Evolutionary conservation across 2,113 vertebrate genomes (phyloP).

Genomic region (Talpa occidentalis): DNA sequence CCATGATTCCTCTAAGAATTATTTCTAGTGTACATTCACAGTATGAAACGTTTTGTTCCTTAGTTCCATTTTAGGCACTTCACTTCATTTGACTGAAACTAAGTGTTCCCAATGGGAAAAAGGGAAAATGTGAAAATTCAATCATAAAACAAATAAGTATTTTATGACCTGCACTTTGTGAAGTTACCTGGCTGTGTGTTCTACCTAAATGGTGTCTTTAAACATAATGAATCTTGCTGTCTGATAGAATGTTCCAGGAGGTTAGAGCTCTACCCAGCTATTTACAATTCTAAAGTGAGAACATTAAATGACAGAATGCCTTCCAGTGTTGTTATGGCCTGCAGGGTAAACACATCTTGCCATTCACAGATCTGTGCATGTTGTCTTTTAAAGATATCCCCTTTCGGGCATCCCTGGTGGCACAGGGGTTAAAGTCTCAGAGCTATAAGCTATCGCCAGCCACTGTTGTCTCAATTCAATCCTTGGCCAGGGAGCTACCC

Average conservation of each 20-base stretch:
- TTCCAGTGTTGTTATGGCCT: slow-evolving; percentile 38
- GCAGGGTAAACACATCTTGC: slow-evolving; percentile 63
- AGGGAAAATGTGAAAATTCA: slow-evolving; percentile 45
- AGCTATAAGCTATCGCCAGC: too few species aligned
- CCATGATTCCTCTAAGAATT: slow-evolving; percentile 43
- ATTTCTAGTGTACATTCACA: slow-evolving; percentile 50
- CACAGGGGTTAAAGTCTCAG: too few species aligned
- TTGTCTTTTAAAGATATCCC: slow-evolving; percentile 42
- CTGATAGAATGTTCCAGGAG: slow-evolving; percentile 33
- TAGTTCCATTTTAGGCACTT: slow-evolving; percentile 49
- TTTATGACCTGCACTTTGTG: slow-evolving; percentile 58
- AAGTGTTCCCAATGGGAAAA: slow-evolving; percentile 38
- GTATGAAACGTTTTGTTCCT: slow-evolving; percentile 54
- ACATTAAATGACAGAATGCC: slow-evolving; percentile 58
- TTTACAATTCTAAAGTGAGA: slow-evolving; percentile 59
- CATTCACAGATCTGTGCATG: slow-evolving; percentile 42
- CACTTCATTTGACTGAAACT: slow-evolving; percentile 62
- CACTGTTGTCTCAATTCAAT: too few species aligned
- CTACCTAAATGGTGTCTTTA: slow-evolving; percentile 30
- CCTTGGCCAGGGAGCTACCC: too few species aligned
- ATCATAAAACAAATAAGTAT: slow-evolving; percentile 32
- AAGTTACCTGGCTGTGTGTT: slow-evolving; percentile 29
- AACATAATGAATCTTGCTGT: slow-evolving; percentile 32
- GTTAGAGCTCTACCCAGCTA: slow-evolving; percentile 45
- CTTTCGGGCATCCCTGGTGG: too few species aligned